Base-by-base conservation (phyloP, 2,888 invertebrate species). In the Eilema caniola region DNA sequence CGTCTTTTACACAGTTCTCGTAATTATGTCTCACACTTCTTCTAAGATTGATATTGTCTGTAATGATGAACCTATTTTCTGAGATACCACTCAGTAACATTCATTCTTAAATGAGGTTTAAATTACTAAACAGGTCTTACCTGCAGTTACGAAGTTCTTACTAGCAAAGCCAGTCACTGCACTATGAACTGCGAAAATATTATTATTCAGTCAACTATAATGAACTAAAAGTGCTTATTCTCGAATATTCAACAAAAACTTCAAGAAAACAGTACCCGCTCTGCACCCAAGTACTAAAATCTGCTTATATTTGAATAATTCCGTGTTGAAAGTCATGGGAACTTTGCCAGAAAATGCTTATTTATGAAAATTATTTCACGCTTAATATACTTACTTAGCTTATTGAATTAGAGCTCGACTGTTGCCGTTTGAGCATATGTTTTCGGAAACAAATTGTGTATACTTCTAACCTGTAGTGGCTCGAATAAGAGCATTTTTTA, bases 261-360 rank as follows among this genome's bases (percentile, higher is more conserved):
- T 80, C n/a, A 31, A 65, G 72, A 60, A 70, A 73, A 72, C 80
- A 69, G 68, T 57, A 62, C 65, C 69, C 25, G 53, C 47, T 72
- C 82, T 83, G 83, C 84, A 79, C 61, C 78, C 67, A 83, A 84
- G 80, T 84, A 79, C 79, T 77, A 47, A 75, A 82, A 77, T 83
- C 78, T 81, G 80, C 75, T 81, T 83, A 83, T 75, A 84, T 84
- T 84, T 83, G 83, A 84, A 84, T 84, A 84, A 84, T 81, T 69
- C 71, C 65, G 61, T 69, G 76, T 73, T 75, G 68, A 79, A 80
- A 77, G 71, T 72, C 77, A 78, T 66, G 74, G 79, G 75, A 82
- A 82, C 66, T 78, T 78, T 79, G 80, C 79, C 71, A 75, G 79
- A 74, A 76, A 80, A 83, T 79, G 83, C 75, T 83, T 83, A 79